Percentiles rank a stretch among this genome's conserved stretches.
These are phyloP conservation scores for Drosophila azteca DNA, from an alignment of 1,140 invertebrate species.

Conservation along the genomic window DNA sequence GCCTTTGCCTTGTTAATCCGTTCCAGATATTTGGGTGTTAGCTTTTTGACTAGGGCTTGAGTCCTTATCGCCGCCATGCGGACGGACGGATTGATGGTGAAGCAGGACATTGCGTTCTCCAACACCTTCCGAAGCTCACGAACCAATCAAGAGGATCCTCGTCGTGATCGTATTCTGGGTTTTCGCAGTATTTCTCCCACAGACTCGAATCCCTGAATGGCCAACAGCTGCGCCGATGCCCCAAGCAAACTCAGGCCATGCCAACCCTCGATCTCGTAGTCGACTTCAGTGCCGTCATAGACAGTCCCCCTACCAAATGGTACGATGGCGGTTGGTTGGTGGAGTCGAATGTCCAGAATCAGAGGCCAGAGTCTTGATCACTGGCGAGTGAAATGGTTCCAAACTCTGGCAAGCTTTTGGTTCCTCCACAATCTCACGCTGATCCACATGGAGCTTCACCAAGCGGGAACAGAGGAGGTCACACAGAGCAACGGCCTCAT, in stretches of 20 bases:
- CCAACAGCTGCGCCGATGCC: conserved; percentile 15
- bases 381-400: too few species aligned
- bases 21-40: too few species aligned
- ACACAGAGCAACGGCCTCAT: conserved; percentile 15
- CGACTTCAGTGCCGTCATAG: not conserved
- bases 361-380: too few species aligned
- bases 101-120: conserved; percentile 38
- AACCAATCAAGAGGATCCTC: conserved; percentile 39
- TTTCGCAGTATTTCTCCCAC: conserved; percentile 21
- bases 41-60: too few species aligned
- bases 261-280: conserved; percentile 21
- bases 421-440: conserved; percentile 9
- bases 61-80: too few species aligned
- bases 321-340: too few species aligned
- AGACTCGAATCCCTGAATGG: conserved; percentile 2
- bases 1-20: too few species aligned
- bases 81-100: not conserved
- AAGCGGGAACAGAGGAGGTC: conserved; percentile 1
- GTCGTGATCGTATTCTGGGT: conserved; percentile 16
- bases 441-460: not conserved
- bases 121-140: conserved; percentile 32
- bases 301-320: not conserved
- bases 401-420: not conserved
- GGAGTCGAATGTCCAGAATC: too few species aligned
- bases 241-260: conserved; percentile 17